phyloP scores from a whole-genome alignment of 2,888 invertebrate genomes.

The Marronus borbonicus region DNA sequence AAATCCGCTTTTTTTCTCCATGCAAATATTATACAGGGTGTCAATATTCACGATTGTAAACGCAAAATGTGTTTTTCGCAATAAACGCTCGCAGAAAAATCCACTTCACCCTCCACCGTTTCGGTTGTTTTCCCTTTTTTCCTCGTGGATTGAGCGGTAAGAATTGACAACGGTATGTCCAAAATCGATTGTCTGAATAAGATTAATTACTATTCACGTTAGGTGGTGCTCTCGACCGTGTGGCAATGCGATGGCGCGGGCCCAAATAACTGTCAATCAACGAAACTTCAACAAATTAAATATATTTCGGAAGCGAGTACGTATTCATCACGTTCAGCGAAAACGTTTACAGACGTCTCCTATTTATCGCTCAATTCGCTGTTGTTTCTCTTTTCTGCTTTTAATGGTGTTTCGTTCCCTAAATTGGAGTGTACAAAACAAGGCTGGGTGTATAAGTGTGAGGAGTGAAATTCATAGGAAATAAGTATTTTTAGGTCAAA shows the following conservation, averaged over 20 bases:
- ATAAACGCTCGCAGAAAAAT: too few species aligned
- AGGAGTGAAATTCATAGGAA: too few species aligned
- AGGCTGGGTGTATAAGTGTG: too few species aligned
- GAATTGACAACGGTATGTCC: slow-evolving; percentile 55
- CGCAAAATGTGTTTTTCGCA: too few species aligned
- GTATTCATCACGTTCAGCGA: slow-evolving; percentile 45
- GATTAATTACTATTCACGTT: slow-evolving; percentile 60
- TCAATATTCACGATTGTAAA: too few species aligned
- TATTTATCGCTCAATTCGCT: slow-evolving; percentile 33
- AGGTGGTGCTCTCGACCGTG: slow-evolving; percentile 54
- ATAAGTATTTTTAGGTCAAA: too few species aligned
- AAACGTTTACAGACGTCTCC: slow-evolving; percentile 16
- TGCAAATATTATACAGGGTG: too few species aligned
- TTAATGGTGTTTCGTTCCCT: not conserved
- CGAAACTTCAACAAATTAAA: slow-evolving; percentile 51
- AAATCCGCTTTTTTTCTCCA: too few species aligned
- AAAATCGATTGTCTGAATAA: slow-evolving; percentile 60
- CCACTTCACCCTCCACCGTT: not conserved
- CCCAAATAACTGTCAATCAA: slow-evolving; percentile 59
- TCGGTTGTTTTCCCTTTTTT: slow-evolving; percentile 12
- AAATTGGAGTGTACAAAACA: too few species aligned
- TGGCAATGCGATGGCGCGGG: slow-evolving; percentile 51
- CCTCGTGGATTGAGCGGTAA: slow-evolving; percentile 27
- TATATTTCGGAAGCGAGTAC: slow-evolving; percentile 45
- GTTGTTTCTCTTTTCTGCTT: slow-evolving; percentile 14